Percentiles rank a stretch among this genome's conserved stretches.
Conservation (phyloP, 1,140 invertebrate species). For the Drosophila nigromelanica region DNA sequence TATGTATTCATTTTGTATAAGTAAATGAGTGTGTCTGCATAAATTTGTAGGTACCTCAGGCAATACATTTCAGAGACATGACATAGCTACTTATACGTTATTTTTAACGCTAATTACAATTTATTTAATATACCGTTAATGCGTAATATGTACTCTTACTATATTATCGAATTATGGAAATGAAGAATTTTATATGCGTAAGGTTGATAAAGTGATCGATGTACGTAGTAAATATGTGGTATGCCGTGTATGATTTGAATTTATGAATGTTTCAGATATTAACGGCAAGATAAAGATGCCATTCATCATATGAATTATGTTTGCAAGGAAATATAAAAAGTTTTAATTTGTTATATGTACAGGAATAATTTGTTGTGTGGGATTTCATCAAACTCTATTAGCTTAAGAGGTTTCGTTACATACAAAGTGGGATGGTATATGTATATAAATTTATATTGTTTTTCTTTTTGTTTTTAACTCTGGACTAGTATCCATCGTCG, state of each 20-base stretch:
- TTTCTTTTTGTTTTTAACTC: slow-evolving; percentile 8
- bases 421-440: slow-evolving; percentile 46
- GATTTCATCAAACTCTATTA: neutral
- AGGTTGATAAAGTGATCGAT: slow-evolving; percentile 29
- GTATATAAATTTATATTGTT: slow-evolving; percentile 20
- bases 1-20: slow-evolving; percentile 46
- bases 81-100: slow-evolving; percentile 46
- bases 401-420: slow-evolving; percentile 39
- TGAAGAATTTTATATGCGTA: slow-evolving; percentile 19
- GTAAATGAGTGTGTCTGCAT: slow-evolving; percentile 74
- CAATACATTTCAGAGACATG: slow-evolving; percentile 74
- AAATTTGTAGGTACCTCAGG: slow-evolving; percentile 81
- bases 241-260: slow-evolving; percentile 30
- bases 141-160: slow-evolving; percentile 4
- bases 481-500: too few species aligned
- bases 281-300: slow-evolving; percentile 10
- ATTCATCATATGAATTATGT: slow-evolving; percentile 11
- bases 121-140: slow-evolving; percentile 43
- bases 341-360: slow-evolving; percentile 27
- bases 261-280: slow-evolving; percentile 12
- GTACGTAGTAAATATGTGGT: slow-evolving; percentile 25
- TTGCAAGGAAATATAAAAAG: slow-evolving; percentile 18
- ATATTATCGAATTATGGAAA: slow-evolving; percentile 29
- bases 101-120: slow-evolving; percentile 67
- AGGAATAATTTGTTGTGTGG: slow-evolving; percentile 14